Evolutionary conservation across 1,140 invertebrate genomes (phyloP).

Genomic region (Bombus consobrinus): DNA sequence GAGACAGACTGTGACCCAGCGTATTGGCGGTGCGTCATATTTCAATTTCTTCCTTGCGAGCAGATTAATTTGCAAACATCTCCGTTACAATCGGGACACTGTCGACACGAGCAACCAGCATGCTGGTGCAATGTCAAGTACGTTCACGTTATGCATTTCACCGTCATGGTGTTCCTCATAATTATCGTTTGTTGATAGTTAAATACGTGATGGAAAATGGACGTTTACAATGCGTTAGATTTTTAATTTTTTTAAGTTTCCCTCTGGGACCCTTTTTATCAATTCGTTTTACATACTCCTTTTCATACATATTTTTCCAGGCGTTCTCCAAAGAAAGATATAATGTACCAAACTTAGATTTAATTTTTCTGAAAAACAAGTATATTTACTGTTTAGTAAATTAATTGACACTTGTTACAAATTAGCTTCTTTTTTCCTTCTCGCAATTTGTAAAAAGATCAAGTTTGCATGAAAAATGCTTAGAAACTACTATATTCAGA

Average conservation of each 20-base stretch:
- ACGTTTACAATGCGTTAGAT: too few relatives aligned
- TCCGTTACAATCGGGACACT: neutral
- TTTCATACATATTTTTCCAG: too few relatives aligned
- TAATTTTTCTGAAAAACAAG: too few relatives aligned
- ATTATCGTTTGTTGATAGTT: neutral
- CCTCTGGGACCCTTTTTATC: too few relatives aligned
- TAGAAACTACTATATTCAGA: neutral
- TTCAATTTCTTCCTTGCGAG: neutral
- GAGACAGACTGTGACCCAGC: neutral
- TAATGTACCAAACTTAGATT: too few relatives aligned
- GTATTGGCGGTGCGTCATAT: neutral
- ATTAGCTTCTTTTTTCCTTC: too few relatives aligned
- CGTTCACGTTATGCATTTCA: neutral
- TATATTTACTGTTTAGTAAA: too few relatives aligned
- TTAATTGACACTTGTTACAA: too few relatives aligned
- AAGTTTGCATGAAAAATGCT: neutral
- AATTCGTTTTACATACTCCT: too few relatives aligned
- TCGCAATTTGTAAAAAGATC: too few relatives aligned
- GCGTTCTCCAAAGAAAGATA: too few relatives aligned
- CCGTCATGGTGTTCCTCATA: neutral
- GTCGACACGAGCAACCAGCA: neutral
- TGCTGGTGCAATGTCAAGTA: neutral
- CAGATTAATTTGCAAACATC: constrained; percentile 1
- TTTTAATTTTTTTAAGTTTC: too few relatives aligned
- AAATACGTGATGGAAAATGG: neutral